Base-by-base conservation (phyloP, 2,797 vertebrate genomes). In the Gila robusta region DNA sequence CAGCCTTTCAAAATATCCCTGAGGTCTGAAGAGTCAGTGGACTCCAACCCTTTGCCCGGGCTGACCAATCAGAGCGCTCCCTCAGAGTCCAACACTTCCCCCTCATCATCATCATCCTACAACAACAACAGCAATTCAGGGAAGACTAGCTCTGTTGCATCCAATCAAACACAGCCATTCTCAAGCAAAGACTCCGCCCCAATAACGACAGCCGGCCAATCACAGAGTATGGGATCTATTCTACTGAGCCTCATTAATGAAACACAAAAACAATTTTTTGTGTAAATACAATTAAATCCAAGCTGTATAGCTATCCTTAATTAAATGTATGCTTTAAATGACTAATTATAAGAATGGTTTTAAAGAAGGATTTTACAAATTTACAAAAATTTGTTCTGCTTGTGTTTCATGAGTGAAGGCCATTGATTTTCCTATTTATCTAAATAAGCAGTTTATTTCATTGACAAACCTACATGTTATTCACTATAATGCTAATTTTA, bases 1-100 rank as follows among this genome's bases (percentile, higher is more conserved):
- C 91, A 95, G 95, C 93, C 92, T 39, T 23, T 82, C 89, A 94
- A 96, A 89, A 95, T 94, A 0, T 80, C 86, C 26, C 95, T 92
- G n/a, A 93, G 94, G 90, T 74, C 87, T 9, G 79, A 97, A 81
- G 95, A 95, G 77, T 94, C 93, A 2, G 90, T 95, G 35, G 94
- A 95, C 86, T 93, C 95, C 78, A 95, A 91, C 84, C 93, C 95
- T 23, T 94, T 87, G 35, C 59, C 69, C 2, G 85, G 80, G 41
- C 91, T 91, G 78, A 88, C 89, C 0, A 84, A 35, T 89, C 89
- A 44, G 73, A 62, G 79, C 71, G 5, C 79, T 59, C 32, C 39
- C 21, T 70, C 79, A 66, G 86, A 82, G 82, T 54, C 76, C 16
- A 92, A 91, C 62, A 32, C 73, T 5, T 49, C 47, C 47, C 59